A percentile compares a stretch with the other conserved stretches of the same genome.
phyloP scores from a whole-genome alignment of 2,888 invertebrate species.

The Hetaerina titia region DNA sequence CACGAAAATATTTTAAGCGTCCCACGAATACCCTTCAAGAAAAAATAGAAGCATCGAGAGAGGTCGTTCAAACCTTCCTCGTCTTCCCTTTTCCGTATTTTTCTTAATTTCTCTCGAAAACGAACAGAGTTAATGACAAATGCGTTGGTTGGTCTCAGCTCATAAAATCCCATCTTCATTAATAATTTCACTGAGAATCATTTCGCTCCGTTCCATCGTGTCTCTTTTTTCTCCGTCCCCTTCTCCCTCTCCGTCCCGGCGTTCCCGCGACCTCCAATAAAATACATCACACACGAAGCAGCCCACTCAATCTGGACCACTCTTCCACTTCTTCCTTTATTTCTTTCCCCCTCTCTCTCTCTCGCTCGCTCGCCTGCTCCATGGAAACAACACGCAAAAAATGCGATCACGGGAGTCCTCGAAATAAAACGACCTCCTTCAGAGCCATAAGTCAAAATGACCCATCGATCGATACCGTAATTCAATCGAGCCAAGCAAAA shows the following conservation, averaged over 20 bases:
- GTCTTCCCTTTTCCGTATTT: too few species aligned
- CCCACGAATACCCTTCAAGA: too few species aligned
- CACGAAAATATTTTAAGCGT: too few species aligned
- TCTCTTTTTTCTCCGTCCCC: background rate
- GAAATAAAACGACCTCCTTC: slow-evolving; percentile 36
- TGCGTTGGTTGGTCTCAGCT: background rate
- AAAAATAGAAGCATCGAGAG: too few species aligned
- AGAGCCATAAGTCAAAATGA: slow-evolving; percentile 54
- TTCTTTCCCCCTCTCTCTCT: background rate
- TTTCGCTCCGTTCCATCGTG: background rate
- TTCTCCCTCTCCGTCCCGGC: background rate
- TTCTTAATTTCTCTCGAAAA: too few species aligned
- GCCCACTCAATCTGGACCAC: slow-evolving; percentile 7
- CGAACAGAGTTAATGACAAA: background rate
- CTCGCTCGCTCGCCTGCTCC: background rate
- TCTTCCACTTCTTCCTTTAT: background rate
- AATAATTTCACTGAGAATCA: background rate
- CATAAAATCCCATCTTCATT: background rate
- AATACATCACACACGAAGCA: slow-evolving; percentile 23
- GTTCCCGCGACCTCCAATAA: slow-evolving; percentile 3
- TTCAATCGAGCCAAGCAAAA: slow-evolving; percentile 33
- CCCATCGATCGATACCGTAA: slow-evolving; percentile 42
- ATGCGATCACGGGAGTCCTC: background rate
- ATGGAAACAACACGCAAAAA: background rate
- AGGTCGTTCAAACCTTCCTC: too few species aligned